Conservation (phyloP, 2,113 vertebrate species). For the Vimba vimba region DNA sequence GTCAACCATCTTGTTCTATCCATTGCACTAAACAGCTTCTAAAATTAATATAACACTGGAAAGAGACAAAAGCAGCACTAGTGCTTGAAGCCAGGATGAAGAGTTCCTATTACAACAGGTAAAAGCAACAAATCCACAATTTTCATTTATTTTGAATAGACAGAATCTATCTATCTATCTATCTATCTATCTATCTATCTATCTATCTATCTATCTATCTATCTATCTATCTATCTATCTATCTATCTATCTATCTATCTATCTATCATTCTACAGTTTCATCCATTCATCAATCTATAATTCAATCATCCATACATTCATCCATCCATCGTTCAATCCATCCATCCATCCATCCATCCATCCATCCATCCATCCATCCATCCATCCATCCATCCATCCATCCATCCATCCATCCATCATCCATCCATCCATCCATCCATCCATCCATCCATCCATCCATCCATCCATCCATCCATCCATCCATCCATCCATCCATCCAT, state of each 20-base stretch:
- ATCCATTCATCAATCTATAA: too few relatives aligned
- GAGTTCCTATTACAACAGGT: not conserved
- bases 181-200: not conserved
- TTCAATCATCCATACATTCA: too few relatives aligned
- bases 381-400: not conserved
- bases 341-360: too few relatives aligned
- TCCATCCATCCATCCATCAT: not conserved
- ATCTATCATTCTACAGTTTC: too few relatives aligned
- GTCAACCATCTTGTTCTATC: conserved; percentile 15
- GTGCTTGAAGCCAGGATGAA: not conserved
- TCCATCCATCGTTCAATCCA: too few relatives aligned
- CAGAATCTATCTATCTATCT: too few relatives aligned
- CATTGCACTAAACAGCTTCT: not conserved
- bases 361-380: not conserved
- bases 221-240: not conserved
- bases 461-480: too few relatives aligned
- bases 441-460: too few relatives aligned
- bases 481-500: too few relatives aligned
- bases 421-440: not conserved
- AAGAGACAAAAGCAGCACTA: not conserved
- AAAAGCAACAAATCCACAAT: too few relatives aligned
- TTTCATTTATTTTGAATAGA: too few relatives aligned
- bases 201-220: not conserved
- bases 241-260: too few relatives aligned
- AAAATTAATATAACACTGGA: not conserved